Base-by-base conservation (phyloP, 2,888 invertebrate species). In the Pachydiplax longipennis region DNA sequence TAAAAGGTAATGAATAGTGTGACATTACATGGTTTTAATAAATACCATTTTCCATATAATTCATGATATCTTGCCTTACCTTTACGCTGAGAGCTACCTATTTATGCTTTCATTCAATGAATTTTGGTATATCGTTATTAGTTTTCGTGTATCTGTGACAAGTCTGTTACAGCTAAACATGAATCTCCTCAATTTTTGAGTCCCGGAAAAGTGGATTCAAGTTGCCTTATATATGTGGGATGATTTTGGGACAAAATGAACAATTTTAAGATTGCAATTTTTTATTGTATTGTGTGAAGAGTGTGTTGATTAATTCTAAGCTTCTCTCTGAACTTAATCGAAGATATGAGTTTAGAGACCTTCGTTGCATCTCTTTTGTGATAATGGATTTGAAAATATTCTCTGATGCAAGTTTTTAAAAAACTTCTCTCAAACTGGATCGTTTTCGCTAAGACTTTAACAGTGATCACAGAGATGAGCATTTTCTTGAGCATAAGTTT, bases 281-380 rank as follows among this genome's bases (percentile, higher is more conserved):
- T 87, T 87, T 87, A 61, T 22, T 25, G 53, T 61, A 37, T 61
- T 87, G 31, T 61, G 87, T 87, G 87, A 61, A 22, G 37, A 37
- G 61, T 37, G n/a, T 87, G 61, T 87, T 87, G 58, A 61, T 87
- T 87, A 87, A 65, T 87, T 65, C 31, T 87, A 87, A 87, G 65
- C 61, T 87, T 31, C 40, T 37, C 65, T 87, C 37, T 87, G n/a
- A 87, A 87, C 58, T 87, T 37, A n/a, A n/a, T 15, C 5, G 31
- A 22, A 13, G 31, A n/a, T 61, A 87, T 22, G 37, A 37, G n/a
- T 40, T 37, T 61, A 15, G 65, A 87, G 87, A 61, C 31, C 25
- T 44, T 61, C 65, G 37, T 61, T 73, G 87, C 37, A 87, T 87
- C 40, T 37, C 58, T n/a, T 87, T 61, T 87, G 87, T 87, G 87